Base-by-base conservation (phyloP, 2,888 invertebrate species). In the Clanis bilineata region DNA sequence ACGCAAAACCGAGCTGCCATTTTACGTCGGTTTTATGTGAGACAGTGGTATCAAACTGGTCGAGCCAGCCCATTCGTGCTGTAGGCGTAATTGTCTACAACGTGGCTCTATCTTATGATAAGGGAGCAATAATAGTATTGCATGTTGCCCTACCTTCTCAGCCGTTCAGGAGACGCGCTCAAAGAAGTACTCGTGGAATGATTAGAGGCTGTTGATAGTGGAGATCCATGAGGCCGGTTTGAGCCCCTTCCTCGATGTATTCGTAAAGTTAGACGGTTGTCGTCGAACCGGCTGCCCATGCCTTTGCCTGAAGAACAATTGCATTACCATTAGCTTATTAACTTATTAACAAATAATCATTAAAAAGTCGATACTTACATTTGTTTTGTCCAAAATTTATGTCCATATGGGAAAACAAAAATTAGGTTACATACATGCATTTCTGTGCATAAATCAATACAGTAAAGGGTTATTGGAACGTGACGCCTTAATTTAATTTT, bases 221-320 rank as follows among this genome's bases (percentile, higher is more conserved):
- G 95, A 3, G 94, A 95, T 28, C 94, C 95, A 70, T 94, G 94
- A 23, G 97, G 96, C 56, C 97, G 93, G 62, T 96, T 96, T 2
- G 95, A 95, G 0, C 96, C 95, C 0, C 96, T 93, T 0, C 98
- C 98, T 0, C 98, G 93, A 85, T 98, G 98, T 71, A 98, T 98
- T 68, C 98, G 94, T 63, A 98, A 86, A 0, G 98, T 98, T 39
- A 98, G 91, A n/a, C 97, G 95, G 82, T 97, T 97, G 82, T 97
- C 97, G 72, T 97, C 97, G 80, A 97, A 97, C 25, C 97, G 95
- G 74, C 93, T 95, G 28, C 96, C 96, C 57, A 95, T 86, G 44
- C 95, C 95, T 71, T 94, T 93, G 61, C 95, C 95, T 89, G 76
- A 58, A 56, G 47, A 36, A 41, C n/a, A 51, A 41, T 1, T 18